Base-by-base conservation (phyloP, 2,888 invertebrate species). In the Dusona sp. region DNA sequence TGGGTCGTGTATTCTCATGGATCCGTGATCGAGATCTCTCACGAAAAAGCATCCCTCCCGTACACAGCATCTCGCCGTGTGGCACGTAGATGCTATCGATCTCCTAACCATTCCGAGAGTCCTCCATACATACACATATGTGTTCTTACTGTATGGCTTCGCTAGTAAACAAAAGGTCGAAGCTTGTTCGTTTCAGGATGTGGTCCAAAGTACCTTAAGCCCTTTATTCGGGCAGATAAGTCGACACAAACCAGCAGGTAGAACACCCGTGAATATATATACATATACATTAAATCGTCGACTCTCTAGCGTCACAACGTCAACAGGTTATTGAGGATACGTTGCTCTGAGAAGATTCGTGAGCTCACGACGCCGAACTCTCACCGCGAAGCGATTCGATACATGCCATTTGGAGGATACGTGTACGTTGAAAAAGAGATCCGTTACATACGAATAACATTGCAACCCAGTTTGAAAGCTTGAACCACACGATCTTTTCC, bases 31-130 rank as follows among this genome's bases (percentile, higher is more conserved):
- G 84, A 84, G 86, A 88, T 87, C 85, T 88, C 88, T 85, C 87
- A 88, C 88, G 88, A 84, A 88, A 88, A 88, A 86, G 65, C 78
- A 73, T 61, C 80, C 73, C 84, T 74, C 57, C 68, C 13, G 45
- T 73, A 73, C 51, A 54, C 67, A n/a, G 70, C 13, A 51, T 25
- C 22, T 57, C 70, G 48, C 81, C 81, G 70, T 82, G 84, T 81
- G 79, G 85, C 85, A 87, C 79, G 88, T 87, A 86, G 88, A 88
- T 88, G 67, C 86, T 88, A 88, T 88, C 87, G 83, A 87, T 79
- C 83, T 87, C 83, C 67, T 72, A 79, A 80, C 79, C 86, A 81
- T 81, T 70, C 78, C 78, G 68, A 72, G 68, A 68, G 25, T 84
- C 78, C 74, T 61, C 61, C 19, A 16, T 54, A 22, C 67, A 73